A percentile compares a stretch with the other conserved stretches of the same genome.
Conservation (phyloP, 2,113 vertebrate genomes). For the Heptranchias perlo region DNA sequence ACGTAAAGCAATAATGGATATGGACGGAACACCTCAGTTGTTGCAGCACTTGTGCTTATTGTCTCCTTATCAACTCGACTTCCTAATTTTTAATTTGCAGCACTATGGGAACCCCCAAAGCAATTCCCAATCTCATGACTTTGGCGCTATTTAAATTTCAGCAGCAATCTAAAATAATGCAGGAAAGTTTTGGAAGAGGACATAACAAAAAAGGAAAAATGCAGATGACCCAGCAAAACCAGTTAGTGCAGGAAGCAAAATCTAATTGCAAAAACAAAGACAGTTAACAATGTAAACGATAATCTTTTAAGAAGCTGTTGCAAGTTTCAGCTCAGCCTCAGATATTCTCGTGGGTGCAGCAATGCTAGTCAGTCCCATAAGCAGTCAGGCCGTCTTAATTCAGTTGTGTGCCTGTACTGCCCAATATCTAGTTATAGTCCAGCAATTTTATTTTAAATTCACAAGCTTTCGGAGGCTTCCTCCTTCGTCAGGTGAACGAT, state of each 20-base stretch:
- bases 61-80: not conserved
- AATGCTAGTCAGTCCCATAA: not conserved
- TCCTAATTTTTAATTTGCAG: not conserved
- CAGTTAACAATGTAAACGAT: not conserved
- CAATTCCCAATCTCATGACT: not conserved
- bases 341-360: not conserved
- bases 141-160: not conserved
- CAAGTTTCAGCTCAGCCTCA: not conserved
- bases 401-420: not conserved
- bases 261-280: not conserved
- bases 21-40: not conserved
- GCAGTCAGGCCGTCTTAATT: not conserved
- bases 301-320: not conserved
- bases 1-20: not conserved
- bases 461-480: no score
- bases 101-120: not conserved
- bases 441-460: no score
- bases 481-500: no score
- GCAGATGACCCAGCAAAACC: not conserved
- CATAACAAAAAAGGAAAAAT: not conserved
- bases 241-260: not conserved
- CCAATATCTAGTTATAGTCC: no score
- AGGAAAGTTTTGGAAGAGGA: not conserved
- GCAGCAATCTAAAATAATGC: not conserved
- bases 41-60: not conserved